Evolutionary conservation across 2,888 invertebrate species (phyloP).

Genomic region (Drosophila atroscutellata): DNA sequence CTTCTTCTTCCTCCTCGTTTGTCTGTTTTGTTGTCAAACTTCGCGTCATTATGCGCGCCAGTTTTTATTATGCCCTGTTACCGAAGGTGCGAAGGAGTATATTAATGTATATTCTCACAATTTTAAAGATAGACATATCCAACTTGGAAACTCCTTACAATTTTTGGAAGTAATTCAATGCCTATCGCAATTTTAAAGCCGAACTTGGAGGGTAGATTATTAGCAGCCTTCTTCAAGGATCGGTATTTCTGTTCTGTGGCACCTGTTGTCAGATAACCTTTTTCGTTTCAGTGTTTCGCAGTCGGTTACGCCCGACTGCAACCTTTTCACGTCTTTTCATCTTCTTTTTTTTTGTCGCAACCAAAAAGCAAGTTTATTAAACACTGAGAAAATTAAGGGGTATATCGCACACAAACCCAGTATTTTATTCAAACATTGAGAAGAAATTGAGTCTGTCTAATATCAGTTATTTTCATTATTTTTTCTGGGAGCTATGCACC

Average conservation of each 20-base stretch:
- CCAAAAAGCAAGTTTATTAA: too few species aligned
- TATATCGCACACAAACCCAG: too few species aligned
- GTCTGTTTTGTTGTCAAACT: slow-evolving; percentile 58
- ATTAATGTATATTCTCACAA: neutral
- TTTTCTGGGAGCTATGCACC: slow-evolving; percentile 53
- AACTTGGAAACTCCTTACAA: neutral
- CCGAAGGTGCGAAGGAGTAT: neutral
- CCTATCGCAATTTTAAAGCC: neutral
- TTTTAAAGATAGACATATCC: neutral
- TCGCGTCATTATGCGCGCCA: slow-evolving; percentile 68
- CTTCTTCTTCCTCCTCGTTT: slow-evolving; percentile 40
- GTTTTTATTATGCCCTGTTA: slow-evolving; percentile 39
- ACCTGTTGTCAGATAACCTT: neutral
- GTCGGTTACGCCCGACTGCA: neutral
- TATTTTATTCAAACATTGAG: too few species aligned
- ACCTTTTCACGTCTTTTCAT: neutral
- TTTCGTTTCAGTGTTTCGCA: neutral
- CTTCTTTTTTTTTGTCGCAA: too few species aligned
- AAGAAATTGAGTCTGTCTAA: too few species aligned
- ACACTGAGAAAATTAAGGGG: too few species aligned
- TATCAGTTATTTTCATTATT: neutral
- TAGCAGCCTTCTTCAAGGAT: neutral
- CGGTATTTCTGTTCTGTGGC: neutral
- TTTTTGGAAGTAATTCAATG: too few species aligned
- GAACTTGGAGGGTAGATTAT: neutral